Conservation (phyloP, 2,888 invertebrate genomes). For the Mycalesis mineus region DNA sequence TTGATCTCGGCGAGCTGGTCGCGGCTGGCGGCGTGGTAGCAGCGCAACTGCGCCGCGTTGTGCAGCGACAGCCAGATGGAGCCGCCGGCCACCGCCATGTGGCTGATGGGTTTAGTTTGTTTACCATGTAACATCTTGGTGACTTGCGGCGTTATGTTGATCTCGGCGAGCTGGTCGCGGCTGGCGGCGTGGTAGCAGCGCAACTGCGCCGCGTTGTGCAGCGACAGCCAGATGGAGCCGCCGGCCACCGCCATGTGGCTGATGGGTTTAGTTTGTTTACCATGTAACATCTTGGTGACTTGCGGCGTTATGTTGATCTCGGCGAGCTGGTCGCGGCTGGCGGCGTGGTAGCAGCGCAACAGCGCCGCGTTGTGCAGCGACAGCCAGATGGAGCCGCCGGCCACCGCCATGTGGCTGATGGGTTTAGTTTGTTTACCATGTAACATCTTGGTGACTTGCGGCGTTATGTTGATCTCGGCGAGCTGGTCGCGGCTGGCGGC, state of each 20-base stretch:
- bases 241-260: conserved; percentile 89
- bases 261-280: conserved; percentile 79
- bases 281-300: conserved; percentile 95
- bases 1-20: conserved; percentile 85
- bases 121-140: conserved; percentile 95
- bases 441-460: conserved; percentile 95
- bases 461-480: conserved; percentile 91
- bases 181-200: conserved; percentile 90
- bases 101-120: conserved; percentile 80
- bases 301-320: conserved; percentile 95
- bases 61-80: conserved; percentile 94
- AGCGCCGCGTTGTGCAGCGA: conserved; percentile 93
- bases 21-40: conserved; percentile 88
- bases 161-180: conserved; percentile 80
- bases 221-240: conserved; percentile 92
- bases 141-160: conserved; percentile 94
- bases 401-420: conserved; percentile 88
- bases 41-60: conserved; percentile 90
- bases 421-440: conserved; percentile 81
- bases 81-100: conserved; percentile 87
- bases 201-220: conserved; percentile 92
- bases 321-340: conserved; percentile 75
- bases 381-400: conserved; percentile 92
- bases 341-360: conserved; percentile 90
- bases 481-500: conserved; percentile 80